A percentile compares a stretch with the other conserved stretches of the same genome.
Conservation (phyloP, 2,888 invertebrate species). For the Gymnocheta viridis region DNA sequence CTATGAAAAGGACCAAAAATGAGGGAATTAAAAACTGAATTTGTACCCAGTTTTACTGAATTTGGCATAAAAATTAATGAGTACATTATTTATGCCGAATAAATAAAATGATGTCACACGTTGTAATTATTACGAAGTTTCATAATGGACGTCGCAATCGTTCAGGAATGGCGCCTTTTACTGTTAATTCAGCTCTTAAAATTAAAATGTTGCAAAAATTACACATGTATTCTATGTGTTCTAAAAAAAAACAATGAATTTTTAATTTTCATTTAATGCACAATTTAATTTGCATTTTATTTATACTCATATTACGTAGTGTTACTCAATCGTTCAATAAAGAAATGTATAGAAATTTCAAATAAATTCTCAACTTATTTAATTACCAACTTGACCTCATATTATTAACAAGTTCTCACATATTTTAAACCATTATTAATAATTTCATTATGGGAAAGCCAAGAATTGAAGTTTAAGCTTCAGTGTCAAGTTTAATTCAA, state of each 20-base stretch:
- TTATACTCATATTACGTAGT: not conserved
- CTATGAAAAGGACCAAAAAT: too few relatives aligned
- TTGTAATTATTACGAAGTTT: too few relatives aligned
- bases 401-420: constrained; percentile 25
- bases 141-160: too few relatives aligned
- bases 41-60: too few relatives aligned
- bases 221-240: not conserved
- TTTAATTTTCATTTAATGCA: not conserved
- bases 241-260: not conserved
- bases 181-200: not conserved
- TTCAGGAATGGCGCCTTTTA: too few relatives aligned
- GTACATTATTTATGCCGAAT: too few relatives aligned
- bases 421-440: constrained; percentile 11
- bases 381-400: constrained; percentile 41
- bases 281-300: not conserved
- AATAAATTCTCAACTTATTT: constrained; percentile 5
- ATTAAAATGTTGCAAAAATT: not conserved
- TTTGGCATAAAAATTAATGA: too few relatives aligned
- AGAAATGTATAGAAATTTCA: not conserved
- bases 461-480: constrained; percentile 5
- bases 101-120: too few relatives aligned
- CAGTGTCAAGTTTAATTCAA: constrained; percentile 49
- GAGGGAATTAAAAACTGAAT: too few relatives aligned
- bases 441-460: not conserved
- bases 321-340: constrained; percentile 1